These are phyloP conservation scores for Benitochromis conjunctus DNA, from an alignment of 2,113 vertebrate genomes.

Conservation along the genomic window DNA sequence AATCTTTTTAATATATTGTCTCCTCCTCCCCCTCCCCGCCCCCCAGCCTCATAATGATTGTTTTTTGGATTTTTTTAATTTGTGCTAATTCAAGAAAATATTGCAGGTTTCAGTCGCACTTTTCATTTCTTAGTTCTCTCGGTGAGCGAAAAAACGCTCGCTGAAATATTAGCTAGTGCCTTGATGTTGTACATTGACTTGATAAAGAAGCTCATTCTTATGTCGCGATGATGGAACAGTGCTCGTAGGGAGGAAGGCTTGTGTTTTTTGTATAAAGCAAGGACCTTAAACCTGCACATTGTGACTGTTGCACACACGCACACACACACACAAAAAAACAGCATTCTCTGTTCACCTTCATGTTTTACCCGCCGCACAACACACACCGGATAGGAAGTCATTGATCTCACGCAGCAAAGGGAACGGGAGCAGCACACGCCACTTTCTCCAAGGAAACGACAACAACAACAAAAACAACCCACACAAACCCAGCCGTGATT, in stretches of 20 bases:
- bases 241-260: background rate
- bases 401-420: constrained; percentile 43
- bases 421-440: constrained; percentile 61
- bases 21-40: background rate
- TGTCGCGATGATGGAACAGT: background rate
- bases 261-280: constrained; percentile 8
- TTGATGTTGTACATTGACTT: constrained; percentile 44
- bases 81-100: constrained; percentile 52
- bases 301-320: background rate
- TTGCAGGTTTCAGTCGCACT: constrained; percentile 58
- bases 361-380: constrained; percentile 8
- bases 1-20: constrained; percentile 63
- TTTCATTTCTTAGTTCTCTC: constrained; percentile 47
- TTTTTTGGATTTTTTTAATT: background rate
- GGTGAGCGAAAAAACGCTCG: constrained; percentile 27
- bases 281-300: constrained; percentile 18
- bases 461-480: background rate
- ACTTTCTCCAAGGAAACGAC: constrained; percentile 45
- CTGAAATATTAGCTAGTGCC: constrained; percentile 60
- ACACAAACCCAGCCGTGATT: background rate
- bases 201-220: constrained; percentile 5
- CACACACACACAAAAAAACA: background rate
- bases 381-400: constrained; percentile 18
- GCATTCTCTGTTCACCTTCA: background rate
- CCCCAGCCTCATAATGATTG: constrained; percentile 2